A percentile compares a stretch with the other conserved stretches of the same genome.
Evolutionary conservation across 1,140 invertebrate species (phyloP).

Genomic region (Limonius californicus): DNA sequence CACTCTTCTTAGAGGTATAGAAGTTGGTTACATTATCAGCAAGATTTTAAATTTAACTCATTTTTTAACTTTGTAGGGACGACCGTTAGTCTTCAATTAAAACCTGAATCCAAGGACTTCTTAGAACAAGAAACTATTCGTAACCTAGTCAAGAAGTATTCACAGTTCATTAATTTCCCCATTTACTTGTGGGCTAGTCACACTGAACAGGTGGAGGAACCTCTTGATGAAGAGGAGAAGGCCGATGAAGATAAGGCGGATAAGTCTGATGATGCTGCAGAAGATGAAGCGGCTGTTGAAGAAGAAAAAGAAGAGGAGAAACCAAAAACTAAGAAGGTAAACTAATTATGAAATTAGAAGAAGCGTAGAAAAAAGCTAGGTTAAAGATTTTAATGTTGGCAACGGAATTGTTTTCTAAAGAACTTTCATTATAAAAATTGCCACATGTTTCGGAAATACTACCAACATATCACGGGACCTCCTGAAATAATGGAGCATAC

Average conservation of each 20-base stretch:
- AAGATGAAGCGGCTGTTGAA: conserved; percentile 50
- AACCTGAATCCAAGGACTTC: conserved; percentile 96
- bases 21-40: not conserved
- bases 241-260: conserved; percentile 42
- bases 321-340: conserved; percentile 82
- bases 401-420: no score
- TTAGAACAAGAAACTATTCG: conserved; percentile 88
- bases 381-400: no score
- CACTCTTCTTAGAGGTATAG: conserved; percentile 35
- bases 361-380: no score
- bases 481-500: no score
- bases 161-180: conserved; percentile 99
- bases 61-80: conserved; percentile 28
- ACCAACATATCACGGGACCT: no score
- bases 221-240: conserved; percentile 50
- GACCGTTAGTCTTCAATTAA: conserved; percentile 75
- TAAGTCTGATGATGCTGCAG: conserved; percentile 45
- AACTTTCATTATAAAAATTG: no score
- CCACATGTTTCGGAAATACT: no score
- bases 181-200: conserved; percentile 96
- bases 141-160: conserved; percentile 94
- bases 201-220: conserved; percentile 83
- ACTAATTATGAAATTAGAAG: no score
- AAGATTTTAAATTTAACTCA: not conserved
- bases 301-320: conserved; percentile 74